phyloP scores from a whole-genome alignment of 2,888 invertebrate species.

The Seira sanloemensis region DNA sequence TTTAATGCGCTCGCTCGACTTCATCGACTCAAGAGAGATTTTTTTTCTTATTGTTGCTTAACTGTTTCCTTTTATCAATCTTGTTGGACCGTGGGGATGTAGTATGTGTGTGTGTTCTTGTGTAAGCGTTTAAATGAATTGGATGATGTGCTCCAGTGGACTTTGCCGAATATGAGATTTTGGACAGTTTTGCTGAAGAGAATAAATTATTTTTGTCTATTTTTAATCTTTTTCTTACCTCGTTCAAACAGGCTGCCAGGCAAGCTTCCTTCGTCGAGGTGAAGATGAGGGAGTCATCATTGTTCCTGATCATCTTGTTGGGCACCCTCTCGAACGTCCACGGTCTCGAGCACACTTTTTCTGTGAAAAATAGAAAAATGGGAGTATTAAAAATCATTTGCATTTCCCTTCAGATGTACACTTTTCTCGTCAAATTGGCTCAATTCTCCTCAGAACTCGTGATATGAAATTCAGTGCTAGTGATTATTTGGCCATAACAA shows the following conservation, averaged over 20 bases:
- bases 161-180: background rate
- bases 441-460: background rate
- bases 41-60: conserved; percentile 21
- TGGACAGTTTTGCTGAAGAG: background rate
- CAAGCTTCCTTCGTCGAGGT: conserved; percentile 96
- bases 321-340: conserved; percentile 96
- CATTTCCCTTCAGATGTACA: background rate
- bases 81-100: no score
- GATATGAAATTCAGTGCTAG: background rate
- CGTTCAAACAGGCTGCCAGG: conserved; percentile 92
- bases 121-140: background rate
- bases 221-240: conserved; percentile 79
- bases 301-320: conserved; percentile 91
- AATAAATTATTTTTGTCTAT: background rate
- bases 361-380: conserved; percentile 76
- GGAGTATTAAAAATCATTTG: conserved; percentile 2
- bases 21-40: no score
- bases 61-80: conserved; percentile 39
- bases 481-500: no score
- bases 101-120: background rate
- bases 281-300: conserved; percentile 94
- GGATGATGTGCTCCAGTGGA: conserved; percentile 49
- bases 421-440: no score
- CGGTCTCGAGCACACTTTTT: conserved; percentile 92
- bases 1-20: background rate